Conservation (phyloP, 2,888 invertebrate species). For the Latheticus oryzae region DNA sequence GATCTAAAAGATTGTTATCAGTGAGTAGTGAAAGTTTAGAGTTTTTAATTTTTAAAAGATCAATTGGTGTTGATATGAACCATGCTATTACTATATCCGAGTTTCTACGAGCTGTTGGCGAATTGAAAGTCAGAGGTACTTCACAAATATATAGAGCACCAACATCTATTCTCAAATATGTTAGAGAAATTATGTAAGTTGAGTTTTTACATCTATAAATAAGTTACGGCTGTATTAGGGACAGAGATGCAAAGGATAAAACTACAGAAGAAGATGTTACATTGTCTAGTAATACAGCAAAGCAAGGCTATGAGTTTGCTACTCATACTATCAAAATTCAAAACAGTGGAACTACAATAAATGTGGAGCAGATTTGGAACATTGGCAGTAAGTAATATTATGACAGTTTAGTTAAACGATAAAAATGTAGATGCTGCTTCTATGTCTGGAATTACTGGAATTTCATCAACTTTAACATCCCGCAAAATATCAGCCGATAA, state of each 20-base stretch:
- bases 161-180: conserved; percentile 59
- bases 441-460: conserved; percentile 51
- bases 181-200: conserved; percentile 48
- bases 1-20: conserved; percentile 66
- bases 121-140: conserved; percentile 75
- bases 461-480: conserved; percentile 48
- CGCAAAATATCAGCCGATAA: conserved; percentile 65
- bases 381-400: conserved; percentile 16
- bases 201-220: not conserved
- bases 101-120: conserved; percentile 75
- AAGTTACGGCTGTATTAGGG: conserved; percentile 1
- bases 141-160: conserved; percentile 74
- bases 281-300: not conserved
- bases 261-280: conserved; percentile 3
- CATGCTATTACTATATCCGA: conserved; percentile 61
- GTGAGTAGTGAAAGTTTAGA: conserved; percentile 38
- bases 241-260: conserved; percentile 10
- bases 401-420: not conserved
- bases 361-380: conserved; percentile 67
- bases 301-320: conserved; percentile 67
- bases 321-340: conserved; percentile 70
- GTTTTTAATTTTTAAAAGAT: conserved; percentile 5
- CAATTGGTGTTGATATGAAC: conserved; percentile 52
- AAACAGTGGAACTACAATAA: conserved; percentile 69
- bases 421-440: conserved; percentile 54